Evolutionary conservation across 2,888 invertebrate species (phyloP), one percentile per base, ranked within the genome.

Genomic region (Troglohyphantes excavatus): DNA sequence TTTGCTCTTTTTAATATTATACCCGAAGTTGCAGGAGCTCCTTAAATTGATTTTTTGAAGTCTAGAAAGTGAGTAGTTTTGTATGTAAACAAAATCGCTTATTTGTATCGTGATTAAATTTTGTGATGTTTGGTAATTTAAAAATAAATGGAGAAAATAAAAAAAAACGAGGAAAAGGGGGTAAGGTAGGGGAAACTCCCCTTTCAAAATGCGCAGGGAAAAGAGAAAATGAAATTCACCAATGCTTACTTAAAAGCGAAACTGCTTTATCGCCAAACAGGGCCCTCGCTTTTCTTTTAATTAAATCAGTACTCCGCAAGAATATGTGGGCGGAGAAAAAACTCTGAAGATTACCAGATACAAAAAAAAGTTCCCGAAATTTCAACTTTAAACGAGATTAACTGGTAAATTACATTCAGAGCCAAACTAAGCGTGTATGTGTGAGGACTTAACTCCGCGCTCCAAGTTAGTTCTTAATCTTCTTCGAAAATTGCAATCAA

Each of bases 351-450:
- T 29, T 78, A 88, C 73, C 23, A 68, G 43, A 27, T 53, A 89
- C 79, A 73, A 89, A 89, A 82, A 75, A 39, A 82, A 76, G 53
- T 81, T 75, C 46, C 63, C 63, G 63, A 84, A 90, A 90, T 90
- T 90, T 90, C 85, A 90, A 90, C 90, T 81, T 85, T 79, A 90
- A 90, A 90, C 73, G 85, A 90, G 85, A 85, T 90, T 90, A 90
- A 90, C 85, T 76, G 81, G 79, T 70, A 85, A 85, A 90, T 90
- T 90, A 85, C 81, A 90, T 85, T 85, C 85, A 75, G 67, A 59
- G 75, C 81, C 70, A 88, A 88, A 88, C 79, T 72, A 43, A 63
- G 67, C 53, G 53, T 53, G n/a, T n/a, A 53, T 53, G 53, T 53
- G 53, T 63, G 78, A 78, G 78, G 78, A 65, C 79, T 79, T 70